Conservation (phyloP, 2,888 invertebrate species). For the Druceiella hillmani region DNA sequence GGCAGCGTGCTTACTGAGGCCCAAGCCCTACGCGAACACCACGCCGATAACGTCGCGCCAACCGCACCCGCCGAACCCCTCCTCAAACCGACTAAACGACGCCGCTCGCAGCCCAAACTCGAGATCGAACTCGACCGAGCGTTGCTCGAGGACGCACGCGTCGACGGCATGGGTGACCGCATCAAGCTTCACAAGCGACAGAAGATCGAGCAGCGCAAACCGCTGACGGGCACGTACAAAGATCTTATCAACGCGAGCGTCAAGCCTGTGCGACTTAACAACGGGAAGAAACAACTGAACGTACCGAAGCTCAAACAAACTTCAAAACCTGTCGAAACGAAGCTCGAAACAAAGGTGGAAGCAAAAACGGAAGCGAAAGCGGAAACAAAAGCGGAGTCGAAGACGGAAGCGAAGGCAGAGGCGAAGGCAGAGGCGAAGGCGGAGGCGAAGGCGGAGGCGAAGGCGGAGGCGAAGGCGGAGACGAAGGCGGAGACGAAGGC, state of each 20-base stretch:
- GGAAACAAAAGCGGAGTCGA: too few relatives aligned
- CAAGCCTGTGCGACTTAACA: slow-evolving; percentile 37
- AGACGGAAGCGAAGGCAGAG: too few relatives aligned
- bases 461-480: slow-evolving; percentile 33
- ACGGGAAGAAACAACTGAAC: slow-evolving; percentile 43
- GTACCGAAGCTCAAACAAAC: slow-evolving; percentile 37
- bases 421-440: slow-evolving; percentile 33
- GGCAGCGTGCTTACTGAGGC: slow-evolving; percentile 31
- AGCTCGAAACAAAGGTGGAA: slow-evolving; percentile 26
- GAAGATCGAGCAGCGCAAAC: slow-evolving; percentile 32
- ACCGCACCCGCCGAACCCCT: slow-evolving; percentile 30
- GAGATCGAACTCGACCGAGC: slow-evolving; percentile 48
- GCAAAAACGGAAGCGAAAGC: slow-evolving; percentile 25
- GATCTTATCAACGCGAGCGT: slow-evolving; percentile 39
- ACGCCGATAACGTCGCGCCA: slow-evolving; percentile 29
- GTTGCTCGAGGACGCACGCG: slow-evolving; percentile 41
- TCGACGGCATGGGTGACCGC: slow-evolving; percentile 50
- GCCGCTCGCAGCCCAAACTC: slow-evolving; percentile 44
- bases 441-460: slow-evolving; percentile 31
- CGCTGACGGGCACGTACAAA: slow-evolving; percentile 21
- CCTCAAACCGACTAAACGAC: slow-evolving; percentile 37
- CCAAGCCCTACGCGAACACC: slow-evolving; percentile 42
- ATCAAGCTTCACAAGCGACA: slow-evolving; percentile 50
- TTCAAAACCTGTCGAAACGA: slow-evolving; percentile 30
- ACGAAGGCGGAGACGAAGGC: slow-evolving; percentile 40